phyloP scores from a whole-genome alignment of 2,888 invertebrate species.

The Maniola hyperantus region DNA sequence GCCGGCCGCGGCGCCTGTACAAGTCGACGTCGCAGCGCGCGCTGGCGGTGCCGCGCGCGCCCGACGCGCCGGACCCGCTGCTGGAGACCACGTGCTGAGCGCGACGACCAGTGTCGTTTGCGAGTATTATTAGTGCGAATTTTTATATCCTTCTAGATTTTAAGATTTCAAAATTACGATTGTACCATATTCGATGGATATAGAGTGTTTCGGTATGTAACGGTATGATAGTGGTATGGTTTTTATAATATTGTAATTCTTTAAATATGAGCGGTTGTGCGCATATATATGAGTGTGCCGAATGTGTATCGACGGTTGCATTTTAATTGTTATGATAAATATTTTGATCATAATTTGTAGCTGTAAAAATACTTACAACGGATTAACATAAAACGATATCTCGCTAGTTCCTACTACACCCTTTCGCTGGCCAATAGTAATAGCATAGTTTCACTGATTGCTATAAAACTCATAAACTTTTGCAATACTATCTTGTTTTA shows the following conservation, averaged over 20 bases:
- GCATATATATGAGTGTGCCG: slow-evolving; percentile 54
- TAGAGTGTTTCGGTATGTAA: slow-evolving; percentile 54
- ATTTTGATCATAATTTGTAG: slow-evolving; percentile 47
- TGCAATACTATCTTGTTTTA: background rate
- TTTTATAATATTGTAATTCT: slow-evolving; percentile 61
- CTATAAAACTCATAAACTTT: background rate
- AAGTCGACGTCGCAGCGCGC: slow-evolving; percentile 58
- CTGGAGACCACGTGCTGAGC: slow-evolving; percentile 72
- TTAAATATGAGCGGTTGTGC: slow-evolving; percentile 71
- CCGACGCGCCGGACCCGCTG: slow-evolving; percentile 58
- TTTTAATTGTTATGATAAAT: slow-evolving; percentile 45
- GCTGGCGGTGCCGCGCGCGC: slow-evolving; percentile 48
- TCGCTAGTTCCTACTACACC: slow-evolving; percentile 58
- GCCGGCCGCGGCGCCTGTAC: slow-evolving; percentile 59
- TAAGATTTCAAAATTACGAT: slow-evolving; percentile 78
- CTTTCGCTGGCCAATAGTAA: slow-evolving; percentile 11
- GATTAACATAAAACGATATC: slow-evolving; percentile 47
- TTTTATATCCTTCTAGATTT: slow-evolving; percentile 74
- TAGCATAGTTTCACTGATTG: slow-evolving; percentile 2
- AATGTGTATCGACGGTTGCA: slow-evolving; percentile 45
- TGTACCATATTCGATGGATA: slow-evolving; percentile 65
- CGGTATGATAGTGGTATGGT: slow-evolving; percentile 57
- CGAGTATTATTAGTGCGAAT: slow-evolving; percentile 79
- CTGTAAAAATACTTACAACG: slow-evolving; percentile 47
- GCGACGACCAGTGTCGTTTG: slow-evolving; percentile 49